Percentiles rank a stretch among this genome's conserved stretches.
phyloP scores from a whole-genome alignment of 2,888 invertebrate species.

The Nymphalis polychloros region DNA sequence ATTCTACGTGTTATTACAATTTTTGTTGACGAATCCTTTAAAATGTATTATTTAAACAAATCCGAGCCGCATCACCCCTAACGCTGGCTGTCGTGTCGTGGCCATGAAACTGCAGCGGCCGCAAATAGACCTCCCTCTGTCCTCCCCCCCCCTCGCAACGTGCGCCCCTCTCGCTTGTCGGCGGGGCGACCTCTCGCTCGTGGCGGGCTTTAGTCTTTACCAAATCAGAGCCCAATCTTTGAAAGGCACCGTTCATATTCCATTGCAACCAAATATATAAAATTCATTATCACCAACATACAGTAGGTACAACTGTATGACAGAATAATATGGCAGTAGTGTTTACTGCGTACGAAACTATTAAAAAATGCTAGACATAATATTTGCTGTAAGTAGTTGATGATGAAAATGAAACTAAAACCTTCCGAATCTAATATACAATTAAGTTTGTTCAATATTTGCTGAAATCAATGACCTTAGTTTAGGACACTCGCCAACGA shows the following conservation, averaged over 20 bases:
- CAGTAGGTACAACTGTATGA: too few species aligned
- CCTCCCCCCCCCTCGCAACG: background rate
- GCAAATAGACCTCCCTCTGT: slow-evolving; percentile 18
- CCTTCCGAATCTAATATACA: slow-evolving; percentile 3
- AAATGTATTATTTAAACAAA: too few species aligned
- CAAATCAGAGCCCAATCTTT: background rate
- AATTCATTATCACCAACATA: too few species aligned
- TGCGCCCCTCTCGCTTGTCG: background rate
- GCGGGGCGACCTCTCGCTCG: background rate
- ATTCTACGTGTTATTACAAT: too few species aligned
- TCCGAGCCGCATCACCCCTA: slow-evolving; percentile 10
- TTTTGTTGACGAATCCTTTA: too few species aligned
- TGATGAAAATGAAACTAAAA: slow-evolving; percentile 6
- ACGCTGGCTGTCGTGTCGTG: background rate
- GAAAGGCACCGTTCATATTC: background rate
- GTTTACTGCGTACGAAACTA: too few species aligned
- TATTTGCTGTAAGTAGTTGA: too few species aligned
- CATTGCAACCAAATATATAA: background rate
- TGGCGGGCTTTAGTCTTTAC: background rate
- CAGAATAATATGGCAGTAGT: too few species aligned
- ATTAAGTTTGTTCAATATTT: background rate
- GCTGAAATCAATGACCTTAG: slow-evolving; percentile 20
- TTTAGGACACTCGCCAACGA: slow-evolving; percentile 12
- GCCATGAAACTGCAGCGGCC: slow-evolving; percentile 24
- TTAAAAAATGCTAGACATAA: too few species aligned